Percentiles rank a stretch among this genome's conserved stretches.
These are phyloP conservation scores for Toxotes jaculatrix DNA, from an alignment of 2,113 vertebrate species.

Conservation along the genomic window DNA sequence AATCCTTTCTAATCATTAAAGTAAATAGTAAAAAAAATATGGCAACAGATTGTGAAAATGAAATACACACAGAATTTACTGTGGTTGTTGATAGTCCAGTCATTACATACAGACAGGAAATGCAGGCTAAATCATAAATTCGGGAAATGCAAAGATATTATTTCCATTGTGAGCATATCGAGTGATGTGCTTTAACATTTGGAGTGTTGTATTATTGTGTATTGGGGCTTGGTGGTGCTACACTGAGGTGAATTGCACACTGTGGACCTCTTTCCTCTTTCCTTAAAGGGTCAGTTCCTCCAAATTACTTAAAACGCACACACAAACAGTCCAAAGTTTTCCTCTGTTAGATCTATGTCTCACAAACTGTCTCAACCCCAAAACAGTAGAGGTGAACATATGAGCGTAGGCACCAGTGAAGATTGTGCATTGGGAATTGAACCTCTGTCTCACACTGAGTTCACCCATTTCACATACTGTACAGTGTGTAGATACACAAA, in stretches of 20 bases:
- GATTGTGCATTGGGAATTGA: background rate
- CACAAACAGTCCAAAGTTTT: background rate
- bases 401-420: background rate
- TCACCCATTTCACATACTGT: slow-evolving; percentile 5
- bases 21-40: too few relatives aligned
- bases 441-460: slow-evolving; percentile 1
- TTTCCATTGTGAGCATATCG: too few relatives aligned
- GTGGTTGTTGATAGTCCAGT: too few relatives aligned
- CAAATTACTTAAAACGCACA: background rate
- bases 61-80: too few relatives aligned
- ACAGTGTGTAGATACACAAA: slow-evolving; percentile 21
- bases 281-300: too few relatives aligned
- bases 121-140: background rate
- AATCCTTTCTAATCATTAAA: too few relatives aligned
- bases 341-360: background rate
- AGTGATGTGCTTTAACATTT: too few relatives aligned
- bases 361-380: background rate
- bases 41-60: too few relatives aligned
- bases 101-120: too few relatives aligned
- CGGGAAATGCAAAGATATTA: background rate
- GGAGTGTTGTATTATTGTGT: background rate
- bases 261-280: too few relatives aligned
- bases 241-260: too few relatives aligned
- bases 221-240: background rate
- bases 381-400: background rate